phyloP scores from a whole-genome alignment of 1,140 invertebrate species.

The Drosophila cardini region DNA sequence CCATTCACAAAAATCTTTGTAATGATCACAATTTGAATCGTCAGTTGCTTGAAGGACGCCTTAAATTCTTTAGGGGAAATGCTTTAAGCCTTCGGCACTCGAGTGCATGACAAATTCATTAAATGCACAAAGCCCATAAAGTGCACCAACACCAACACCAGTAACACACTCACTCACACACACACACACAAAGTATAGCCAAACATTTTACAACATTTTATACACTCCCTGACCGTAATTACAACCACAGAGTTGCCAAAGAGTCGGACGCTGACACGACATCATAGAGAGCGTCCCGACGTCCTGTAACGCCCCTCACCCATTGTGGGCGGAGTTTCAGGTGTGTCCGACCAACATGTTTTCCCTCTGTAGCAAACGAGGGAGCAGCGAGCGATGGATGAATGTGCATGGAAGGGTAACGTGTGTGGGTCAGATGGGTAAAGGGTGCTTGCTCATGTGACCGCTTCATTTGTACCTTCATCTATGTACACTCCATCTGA shows the following conservation, averaged over 20 bases:
- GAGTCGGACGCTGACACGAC: background rate
- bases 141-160: constrained; percentile 45
- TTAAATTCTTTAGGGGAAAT: constrained; percentile 21
- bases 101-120: constrained; percentile 78
- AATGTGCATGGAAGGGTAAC: background rate
- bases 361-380: constrained; percentile 12
- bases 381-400: constrained; percentile 3
- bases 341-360: constrained; percentile 53
- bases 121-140: constrained; percentile 73
- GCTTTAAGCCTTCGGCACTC: constrained; percentile 53
- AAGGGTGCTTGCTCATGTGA: background rate
- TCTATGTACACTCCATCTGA: background rate
- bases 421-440: too few relatives aligned
- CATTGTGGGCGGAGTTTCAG: constrained; percentile 46
- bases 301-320: background rate
- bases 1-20: constrained; percentile 69
- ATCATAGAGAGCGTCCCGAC: background rate
- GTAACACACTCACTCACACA: constrained; percentile 20
- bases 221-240: constrained; percentile 75
- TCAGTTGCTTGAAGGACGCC: constrained; percentile 38
- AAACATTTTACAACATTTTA: constrained; percentile 73
- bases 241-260: constrained; percentile 59
- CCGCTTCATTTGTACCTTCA: constrained; percentile 6
- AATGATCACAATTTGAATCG: constrained; percentile 78
- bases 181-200: constrained; percentile 16